A percentile compares a stretch with the other conserved stretches of the same genome.
Conservation (phyloP, 2,113 vertebrate species). For the Hystrix brachyura region DNA sequence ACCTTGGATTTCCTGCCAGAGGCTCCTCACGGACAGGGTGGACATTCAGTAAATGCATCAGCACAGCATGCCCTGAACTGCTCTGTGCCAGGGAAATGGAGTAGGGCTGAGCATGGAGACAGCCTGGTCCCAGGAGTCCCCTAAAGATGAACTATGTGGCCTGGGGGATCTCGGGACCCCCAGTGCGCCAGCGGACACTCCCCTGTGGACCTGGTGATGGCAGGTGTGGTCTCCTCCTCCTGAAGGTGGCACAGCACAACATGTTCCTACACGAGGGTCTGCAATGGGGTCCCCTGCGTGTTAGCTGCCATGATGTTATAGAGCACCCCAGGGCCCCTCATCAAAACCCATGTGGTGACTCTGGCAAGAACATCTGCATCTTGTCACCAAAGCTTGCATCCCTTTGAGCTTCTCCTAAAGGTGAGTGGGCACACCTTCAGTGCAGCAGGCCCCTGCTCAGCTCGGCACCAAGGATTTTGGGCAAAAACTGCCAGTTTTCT, state of each 20-base stretch:
- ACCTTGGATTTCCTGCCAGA: background rate
- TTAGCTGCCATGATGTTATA: rapidly evolving
- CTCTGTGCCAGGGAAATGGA: background rate
- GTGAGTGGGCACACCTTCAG: rapidly evolving
- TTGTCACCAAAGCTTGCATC: background rate
- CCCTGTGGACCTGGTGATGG: no score
- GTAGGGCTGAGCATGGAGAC: rapidly evolving
- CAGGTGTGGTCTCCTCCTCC: background rate
- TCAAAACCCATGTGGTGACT: rapidly evolving
- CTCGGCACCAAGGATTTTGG: background rate
- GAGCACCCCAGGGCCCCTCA: rapidly evolving
- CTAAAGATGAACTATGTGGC: rapidly evolving
- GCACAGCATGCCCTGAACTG: background rate
- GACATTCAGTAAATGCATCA: rapidly evolving
- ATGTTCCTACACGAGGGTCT: rapidly evolving
- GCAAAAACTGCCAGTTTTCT: background rate
- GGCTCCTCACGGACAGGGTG: rapidly evolving
- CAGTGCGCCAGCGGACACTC: background rate
- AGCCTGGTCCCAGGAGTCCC: background rate
- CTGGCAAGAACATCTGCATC: rapidly evolving
- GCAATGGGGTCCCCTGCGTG: background rate
- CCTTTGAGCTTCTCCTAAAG: rapidly evolving
- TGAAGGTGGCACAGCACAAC: no score
- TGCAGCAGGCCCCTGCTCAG: rapidly evolving
- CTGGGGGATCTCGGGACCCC: rapidly evolving